Conservation (phyloP, 2,888 invertebrate species). For the Ctena decussata region DNA sequence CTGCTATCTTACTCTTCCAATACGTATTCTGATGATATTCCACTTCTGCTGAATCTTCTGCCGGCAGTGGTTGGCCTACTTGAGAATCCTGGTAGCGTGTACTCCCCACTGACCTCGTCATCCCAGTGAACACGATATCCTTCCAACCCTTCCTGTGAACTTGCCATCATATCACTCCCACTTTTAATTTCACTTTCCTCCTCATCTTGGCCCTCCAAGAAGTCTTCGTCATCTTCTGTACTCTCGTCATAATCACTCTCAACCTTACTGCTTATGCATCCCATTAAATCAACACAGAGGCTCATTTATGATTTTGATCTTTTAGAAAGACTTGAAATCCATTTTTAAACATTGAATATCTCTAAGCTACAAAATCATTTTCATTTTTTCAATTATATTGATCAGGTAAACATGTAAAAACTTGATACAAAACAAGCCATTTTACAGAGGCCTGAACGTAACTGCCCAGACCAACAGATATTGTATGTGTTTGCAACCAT, state of each 20-base stretch:
- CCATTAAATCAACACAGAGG: constrained; percentile 7
- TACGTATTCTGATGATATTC: not conserved
- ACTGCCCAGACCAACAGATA: not conserved
- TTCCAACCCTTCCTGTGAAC: not conserved
- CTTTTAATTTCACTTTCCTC: constrained; percentile 1
- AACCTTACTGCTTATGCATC: not conserved
- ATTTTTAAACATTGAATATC: not conserved
- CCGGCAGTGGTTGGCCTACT: constrained; percentile 3
- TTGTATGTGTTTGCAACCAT: not conserved
- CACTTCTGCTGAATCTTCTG: not conserved
- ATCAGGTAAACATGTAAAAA: no score
- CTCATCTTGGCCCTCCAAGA: not conserved
- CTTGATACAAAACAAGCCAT: no score
- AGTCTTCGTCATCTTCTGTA: not conserved
- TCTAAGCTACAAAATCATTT: no score
- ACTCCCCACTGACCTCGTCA: constrained; percentile 21
- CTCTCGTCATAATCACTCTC: not conserved
- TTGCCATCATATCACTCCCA: not conserved
- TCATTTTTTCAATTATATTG: no score
- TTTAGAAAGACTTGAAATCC: not conserved
- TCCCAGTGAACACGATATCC: constrained; percentile 31
- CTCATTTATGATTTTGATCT: not conserved
- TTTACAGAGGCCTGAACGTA: not conserved
- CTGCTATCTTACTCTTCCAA: not conserved
- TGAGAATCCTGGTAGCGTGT: not conserved